Percentiles rank a stretch among this genome's conserved stretches.
These are phyloP conservation scores for Hydrolagus affinis DNA, from an alignment of 2,113 vertebrate genomes.

Conservation along the genomic window DNA sequence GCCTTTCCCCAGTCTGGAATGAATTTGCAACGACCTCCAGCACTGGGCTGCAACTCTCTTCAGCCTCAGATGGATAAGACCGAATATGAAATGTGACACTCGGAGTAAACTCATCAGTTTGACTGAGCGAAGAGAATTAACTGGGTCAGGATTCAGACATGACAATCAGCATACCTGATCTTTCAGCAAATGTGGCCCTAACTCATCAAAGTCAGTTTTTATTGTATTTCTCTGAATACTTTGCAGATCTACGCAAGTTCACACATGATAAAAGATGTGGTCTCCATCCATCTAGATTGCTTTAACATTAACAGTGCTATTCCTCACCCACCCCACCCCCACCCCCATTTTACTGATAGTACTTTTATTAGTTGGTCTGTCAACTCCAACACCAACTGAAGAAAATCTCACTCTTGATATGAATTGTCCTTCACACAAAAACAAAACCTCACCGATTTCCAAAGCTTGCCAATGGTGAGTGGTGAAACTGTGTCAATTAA, in stretches of 20 bases:
- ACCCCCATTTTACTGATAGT: neutral
- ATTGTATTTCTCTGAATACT: neutral
- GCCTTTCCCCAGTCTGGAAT: slow-evolving; percentile 15
- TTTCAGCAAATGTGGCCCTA: slow-evolving; percentile 19
- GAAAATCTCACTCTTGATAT: neutral
- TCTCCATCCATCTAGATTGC: neutral
- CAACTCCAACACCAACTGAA: neutral
- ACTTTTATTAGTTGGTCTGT: neutral
- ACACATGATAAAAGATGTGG: neutral
- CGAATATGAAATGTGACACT: slow-evolving; percentile 20
- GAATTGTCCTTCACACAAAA: neutral
- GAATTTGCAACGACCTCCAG: slow-evolving; percentile 15
- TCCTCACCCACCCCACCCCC: neutral
- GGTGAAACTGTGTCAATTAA: too few species aligned
- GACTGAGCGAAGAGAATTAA: slow-evolving; percentile 18
- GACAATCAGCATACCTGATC: neutral
- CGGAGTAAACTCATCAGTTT: slow-evolving; percentile 20
- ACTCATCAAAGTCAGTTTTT: slow-evolving; percentile 3
- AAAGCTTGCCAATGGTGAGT: too few species aligned
- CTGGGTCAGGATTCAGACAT: neutral
- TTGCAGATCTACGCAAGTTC: neutral
- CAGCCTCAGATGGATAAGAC: slow-evolving; percentile 7
- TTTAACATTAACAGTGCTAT: neutral
- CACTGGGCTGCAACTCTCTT: neutral
- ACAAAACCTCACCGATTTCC: neutral